Evolutionary conservation across 2,888 invertebrate genomes (phyloP).

Genomic region (Cyclophora albipunctata): DNA sequence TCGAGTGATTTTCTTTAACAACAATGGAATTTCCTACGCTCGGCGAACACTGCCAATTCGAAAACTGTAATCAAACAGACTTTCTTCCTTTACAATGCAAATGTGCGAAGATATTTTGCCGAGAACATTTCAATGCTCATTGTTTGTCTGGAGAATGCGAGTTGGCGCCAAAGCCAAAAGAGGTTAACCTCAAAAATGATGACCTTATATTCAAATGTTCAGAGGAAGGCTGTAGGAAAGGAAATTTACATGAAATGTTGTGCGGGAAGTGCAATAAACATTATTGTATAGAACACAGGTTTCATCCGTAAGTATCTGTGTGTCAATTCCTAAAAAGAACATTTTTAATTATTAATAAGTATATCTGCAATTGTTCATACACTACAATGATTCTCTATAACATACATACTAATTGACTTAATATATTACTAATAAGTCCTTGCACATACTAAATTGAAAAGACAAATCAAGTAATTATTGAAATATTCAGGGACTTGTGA

Average conservation of each 20-base stretch:
- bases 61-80: slow-evolving; percentile 80
- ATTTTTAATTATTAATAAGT: too few species aligned
- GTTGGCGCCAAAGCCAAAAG: slow-evolving; percentile 53
- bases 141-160: slow-evolving; percentile 70
- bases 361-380: too few species aligned
- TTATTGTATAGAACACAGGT: slow-evolving; percentile 82
- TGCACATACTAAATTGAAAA: too few species aligned
- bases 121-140: slow-evolving; percentile 77
- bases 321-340: too few species aligned
- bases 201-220: slow-evolving; percentile 73
- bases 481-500: too few species aligned
- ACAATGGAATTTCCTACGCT: slow-evolving; percentile 83
- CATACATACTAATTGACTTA: too few species aligned
- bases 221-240: slow-evolving; percentile 72
- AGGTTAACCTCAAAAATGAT: slow-evolving; percentile 51
- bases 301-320: slow-evolving; percentile 61
- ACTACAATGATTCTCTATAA: too few species aligned
- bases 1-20: too few species aligned
- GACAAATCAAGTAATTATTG: too few species aligned
- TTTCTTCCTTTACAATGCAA: slow-evolving; percentile 82
- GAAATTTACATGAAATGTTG: slow-evolving; percentile 77
- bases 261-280: slow-evolving; percentile 80
- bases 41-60: slow-evolving; percentile 79
- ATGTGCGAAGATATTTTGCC: slow-evolving; percentile 79
- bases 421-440: too few species aligned